A percentile compares a stretch with the other conserved stretches of the same genome.
phyloP scores from a whole-genome alignment of 2,888 invertebrate species.

The Diarsia dahlii region DNA sequence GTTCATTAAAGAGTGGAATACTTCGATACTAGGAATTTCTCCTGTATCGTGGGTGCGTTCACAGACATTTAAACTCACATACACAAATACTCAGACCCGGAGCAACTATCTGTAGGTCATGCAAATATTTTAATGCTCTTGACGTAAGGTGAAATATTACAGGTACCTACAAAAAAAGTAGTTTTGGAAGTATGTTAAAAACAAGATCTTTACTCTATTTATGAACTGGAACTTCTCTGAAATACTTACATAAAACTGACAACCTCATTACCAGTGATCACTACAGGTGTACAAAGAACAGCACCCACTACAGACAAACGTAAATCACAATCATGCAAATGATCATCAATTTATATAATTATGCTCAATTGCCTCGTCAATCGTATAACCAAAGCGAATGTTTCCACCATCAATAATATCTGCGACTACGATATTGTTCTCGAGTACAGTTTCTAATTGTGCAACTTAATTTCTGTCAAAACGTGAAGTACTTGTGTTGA shows the following conservation, averaged over 20 bases:
- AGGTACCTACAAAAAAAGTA: not conserved
- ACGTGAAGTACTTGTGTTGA: conserved; percentile 34
- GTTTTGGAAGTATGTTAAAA: not conserved
- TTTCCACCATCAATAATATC: conserved; percentile 55
- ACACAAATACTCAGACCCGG: no score
- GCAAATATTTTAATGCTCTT: not conserved
- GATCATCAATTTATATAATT: conserved; percentile 50
- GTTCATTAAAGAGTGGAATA: no score
- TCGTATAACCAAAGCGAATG: conserved; percentile 23
- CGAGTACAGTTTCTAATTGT: conserved; percentile 53
- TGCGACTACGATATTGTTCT: conserved; percentile 43
- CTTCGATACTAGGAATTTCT: no score
- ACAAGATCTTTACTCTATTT: not conserved
- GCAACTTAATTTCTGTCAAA: conserved; percentile 66
- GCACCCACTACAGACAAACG: not conserved
- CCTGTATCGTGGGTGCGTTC: no score
- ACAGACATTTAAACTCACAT: no score
- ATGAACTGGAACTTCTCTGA: no score
- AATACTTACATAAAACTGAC: not conserved
- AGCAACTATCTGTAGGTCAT: no score
- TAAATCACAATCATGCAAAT: conserved; percentile 47
- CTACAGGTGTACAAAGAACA: conserved; percentile 30
- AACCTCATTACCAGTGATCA: not conserved
- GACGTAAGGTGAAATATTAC: not conserved
- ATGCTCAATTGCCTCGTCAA: conserved; percentile 49